Evolutionary conservation across 2,797 vertebrate species (phyloP).

Genomic region (Onychomys leucogaster): DNA sequence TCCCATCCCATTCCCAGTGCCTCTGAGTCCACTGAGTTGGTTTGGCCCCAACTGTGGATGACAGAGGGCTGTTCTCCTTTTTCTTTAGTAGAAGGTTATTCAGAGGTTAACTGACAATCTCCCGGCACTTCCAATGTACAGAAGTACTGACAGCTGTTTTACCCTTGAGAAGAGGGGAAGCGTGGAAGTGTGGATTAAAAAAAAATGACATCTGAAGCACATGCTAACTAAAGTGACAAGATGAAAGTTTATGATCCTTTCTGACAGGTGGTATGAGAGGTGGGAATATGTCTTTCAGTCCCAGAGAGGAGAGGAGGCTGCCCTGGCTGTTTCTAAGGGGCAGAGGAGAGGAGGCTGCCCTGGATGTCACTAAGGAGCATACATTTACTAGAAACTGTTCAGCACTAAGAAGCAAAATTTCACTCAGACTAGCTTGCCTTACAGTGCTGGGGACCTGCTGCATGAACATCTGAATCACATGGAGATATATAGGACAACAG

Average conservation of each 20-base stretch:
- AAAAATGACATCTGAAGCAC: neutral
- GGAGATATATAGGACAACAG: neutral
- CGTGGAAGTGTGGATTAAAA: neutral
- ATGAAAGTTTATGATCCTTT: neutral
- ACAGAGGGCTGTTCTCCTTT: neutral
- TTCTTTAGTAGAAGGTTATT: neutral
- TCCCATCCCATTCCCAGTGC: fast-evolving
- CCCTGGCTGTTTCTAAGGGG: neutral
- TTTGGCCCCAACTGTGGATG: neutral
- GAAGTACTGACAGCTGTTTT: slow-evolving; percentile 6
- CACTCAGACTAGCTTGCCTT: neutral
- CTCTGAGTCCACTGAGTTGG: neutral
- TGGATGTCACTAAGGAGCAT: neutral
- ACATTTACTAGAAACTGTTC: neutral
- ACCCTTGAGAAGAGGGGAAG: neutral
- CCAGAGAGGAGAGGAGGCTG: neutral
- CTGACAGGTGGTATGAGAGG: slow-evolving; percentile 29
- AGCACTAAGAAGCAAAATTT: neutral
- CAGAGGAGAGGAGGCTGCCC: neutral
- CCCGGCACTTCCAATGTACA: neutral
- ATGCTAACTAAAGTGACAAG: neutral
- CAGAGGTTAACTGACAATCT: slow-evolving; percentile 16
- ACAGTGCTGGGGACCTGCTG: neutral
- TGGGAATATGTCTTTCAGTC: neutral
- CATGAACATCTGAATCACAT: neutral